Evolutionary conservation across 1,140 invertebrate genomes (phyloP).

Genomic region (Sitodiplosis mosellana): DNA sequence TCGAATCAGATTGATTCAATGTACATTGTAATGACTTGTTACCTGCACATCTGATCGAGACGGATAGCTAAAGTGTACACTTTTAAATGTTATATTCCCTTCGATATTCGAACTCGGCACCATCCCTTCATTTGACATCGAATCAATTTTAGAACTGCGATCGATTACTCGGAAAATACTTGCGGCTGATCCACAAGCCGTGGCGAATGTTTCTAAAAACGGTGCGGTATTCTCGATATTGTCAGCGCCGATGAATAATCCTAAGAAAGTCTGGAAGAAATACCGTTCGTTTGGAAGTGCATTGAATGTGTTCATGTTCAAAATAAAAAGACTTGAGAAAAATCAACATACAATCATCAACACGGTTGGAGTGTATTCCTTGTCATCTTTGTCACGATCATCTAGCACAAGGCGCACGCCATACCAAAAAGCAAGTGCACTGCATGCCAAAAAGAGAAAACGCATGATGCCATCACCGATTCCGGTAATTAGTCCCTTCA

Average conservation of each 20-base stretch:
- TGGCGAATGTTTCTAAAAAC: conserved; percentile 52
- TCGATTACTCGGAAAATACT: conserved; percentile 63
- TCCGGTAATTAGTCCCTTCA: conserved; percentile 52
- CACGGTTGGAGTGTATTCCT: conserved; percentile 46
- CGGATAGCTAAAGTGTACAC: conserved; percentile 65
- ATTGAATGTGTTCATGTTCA: too few species aligned
- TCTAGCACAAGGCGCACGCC: conserved; percentile 51
- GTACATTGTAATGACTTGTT: too few species aligned
- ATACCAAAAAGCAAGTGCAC: conserved; percentile 70
- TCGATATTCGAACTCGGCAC: conserved; percentile 34
- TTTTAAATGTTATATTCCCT: conserved; percentile 53
- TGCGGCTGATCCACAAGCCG: conserved; percentile 56
- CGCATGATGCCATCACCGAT: conserved; percentile 58
- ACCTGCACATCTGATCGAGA: conserved; percentile 53
- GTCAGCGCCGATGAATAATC: conserved; percentile 60
- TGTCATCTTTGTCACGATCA: conserved; percentile 16
- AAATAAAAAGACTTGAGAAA: too few species aligned
- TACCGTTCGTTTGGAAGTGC: too few species aligned
- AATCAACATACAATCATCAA: conserved; percentile 59
- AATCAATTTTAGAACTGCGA: conserved; percentile 50
- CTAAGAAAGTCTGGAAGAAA: conserved; percentile 44
- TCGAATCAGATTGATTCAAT: too few species aligned
- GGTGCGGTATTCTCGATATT: conserved; percentile 65
- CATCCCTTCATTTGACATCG: conserved; percentile 36
- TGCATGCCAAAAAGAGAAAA: conserved; percentile 63